Evolutionary conservation across 2,113 vertebrate genomes (phyloP), one percentile per base, ranked within the genome.

Genomic region (Corythornis cristatus): DNA sequence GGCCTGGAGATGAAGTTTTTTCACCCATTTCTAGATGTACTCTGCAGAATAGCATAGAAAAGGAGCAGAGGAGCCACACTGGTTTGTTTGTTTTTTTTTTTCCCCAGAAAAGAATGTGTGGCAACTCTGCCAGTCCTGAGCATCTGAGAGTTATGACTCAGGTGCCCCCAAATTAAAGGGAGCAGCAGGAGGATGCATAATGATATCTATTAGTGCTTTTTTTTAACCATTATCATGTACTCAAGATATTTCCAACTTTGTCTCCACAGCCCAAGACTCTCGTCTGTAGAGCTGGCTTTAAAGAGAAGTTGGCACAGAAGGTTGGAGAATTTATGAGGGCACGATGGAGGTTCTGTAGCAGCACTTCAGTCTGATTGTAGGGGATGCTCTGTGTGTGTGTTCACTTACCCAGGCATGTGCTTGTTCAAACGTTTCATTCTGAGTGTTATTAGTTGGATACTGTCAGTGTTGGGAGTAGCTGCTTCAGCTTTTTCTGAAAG

Each of bases 341-440:
- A 21, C 0, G 3, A 31, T 17, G 0, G 3, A 46, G 43, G n/a
- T 29, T 46, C 31, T 64, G 33, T 28, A 28, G 73, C 74, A 58
- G 77, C 29, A 19, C 12, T 23, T 20, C 54, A 6, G 15, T 17
- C 56, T 61, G 70, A 21, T 35, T 37, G 54, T 42, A 22, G 40
- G 48, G 60, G 40, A 2, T 54, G 68, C 56, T 78, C 43, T 35
- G 16, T 12, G 14, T 42, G 45, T 68, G 33, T 18, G 31, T 62
- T 66, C 65, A 16, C 31, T 72, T 77, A 6, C 6, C 67, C 14
- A 0, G 12, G 57, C 46, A 3, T 4, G 3, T 1, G 0, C n/a
- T 8, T 5, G 7, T 31, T 68, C 37, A 37, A 7, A 6, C 1
- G 0, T 65, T 75, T 57, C 16, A 18, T 58, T 73, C 13, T 23